phyloP scores from a whole-genome alignment of 1,140 invertebrate genomes.

The Gyrodactylus salaris region DNA sequence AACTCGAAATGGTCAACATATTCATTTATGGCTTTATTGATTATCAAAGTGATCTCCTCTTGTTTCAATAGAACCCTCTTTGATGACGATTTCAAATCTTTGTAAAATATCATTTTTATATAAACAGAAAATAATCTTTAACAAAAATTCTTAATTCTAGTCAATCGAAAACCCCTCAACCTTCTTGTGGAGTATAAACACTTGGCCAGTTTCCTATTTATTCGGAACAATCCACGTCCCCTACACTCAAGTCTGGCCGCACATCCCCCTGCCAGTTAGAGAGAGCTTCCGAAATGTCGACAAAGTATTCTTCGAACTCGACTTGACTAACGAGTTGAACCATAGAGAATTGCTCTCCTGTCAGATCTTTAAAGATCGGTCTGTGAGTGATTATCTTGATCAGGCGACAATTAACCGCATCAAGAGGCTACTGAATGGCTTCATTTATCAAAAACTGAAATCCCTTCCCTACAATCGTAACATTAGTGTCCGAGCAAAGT shows the following conservation, averaged over 20 bases:
- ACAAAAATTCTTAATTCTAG: too few species aligned
- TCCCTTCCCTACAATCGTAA: constrained; percentile 9
- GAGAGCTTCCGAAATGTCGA: constrained; percentile 22
- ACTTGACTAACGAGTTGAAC: constrained; percentile 24
- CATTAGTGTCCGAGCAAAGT: constrained; percentile 8
- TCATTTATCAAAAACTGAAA: not conserved
- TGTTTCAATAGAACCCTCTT: too few species aligned
- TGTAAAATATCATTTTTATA: too few species aligned
- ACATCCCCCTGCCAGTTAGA: constrained; percentile 24
- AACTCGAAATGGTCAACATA: too few species aligned
- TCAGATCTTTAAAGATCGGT: constrained; percentile 22
- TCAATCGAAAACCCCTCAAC: not conserved
- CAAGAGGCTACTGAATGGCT: not conserved
- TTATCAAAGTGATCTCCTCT: too few species aligned
- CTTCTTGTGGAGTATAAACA: not conserved
- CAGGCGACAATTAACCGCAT: not conserved
- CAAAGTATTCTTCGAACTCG: constrained; percentile 26
- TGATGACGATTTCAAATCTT: too few species aligned
- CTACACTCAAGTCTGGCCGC: constrained; percentile 26
- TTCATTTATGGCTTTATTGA: too few species aligned
- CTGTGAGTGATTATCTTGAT: constrained; percentile 13
- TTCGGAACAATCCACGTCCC: constrained; percentile 30
- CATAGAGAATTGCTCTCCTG: constrained; percentile 22
- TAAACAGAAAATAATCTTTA: too few species aligned
- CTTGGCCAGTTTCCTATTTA: constrained; percentile 22